Evolutionary conservation across 2,113 vertebrate species (phyloP), one percentile per base, ranked within the genome.

Genomic region (Alosa alosa): DNA sequence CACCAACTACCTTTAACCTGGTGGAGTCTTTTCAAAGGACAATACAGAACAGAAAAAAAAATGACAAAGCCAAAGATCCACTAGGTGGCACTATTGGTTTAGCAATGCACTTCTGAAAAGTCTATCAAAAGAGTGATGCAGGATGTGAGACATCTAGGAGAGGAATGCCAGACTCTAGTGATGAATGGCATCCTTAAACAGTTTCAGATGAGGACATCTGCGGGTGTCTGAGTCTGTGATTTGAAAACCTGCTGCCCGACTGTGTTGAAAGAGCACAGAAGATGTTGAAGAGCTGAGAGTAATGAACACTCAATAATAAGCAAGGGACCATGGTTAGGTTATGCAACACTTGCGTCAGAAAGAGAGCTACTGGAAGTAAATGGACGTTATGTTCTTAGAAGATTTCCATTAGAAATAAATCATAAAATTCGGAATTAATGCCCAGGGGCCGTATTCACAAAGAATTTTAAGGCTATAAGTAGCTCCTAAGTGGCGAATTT

Each of bases 21-120:
- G 47, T 52, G 50, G 0, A 52, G 50, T 52, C 17, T 52, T 52
- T 52, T 15, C 50, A 15, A 52, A 52, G 13, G 1, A 52, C 17
- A 52, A 15, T 52, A 15, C 3, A 49, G 15, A 52, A 52, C 4
- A 22, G 20, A 22, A 4, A 60, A 55, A 55, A 55, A 55, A 3
- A 3, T 60, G 3, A n/a, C 1, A 45, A n/a, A 64, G 3, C 11
- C 46, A 44, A 47, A 55, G 3, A 3, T 18, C 47, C 93, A 93
- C 85, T 57, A 92, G 94, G 89, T 91, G 91, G 93, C 92, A 94
- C 88, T 81, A 86, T 85, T 39, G 52, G 9, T 6, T 84, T 25
- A 55, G 75, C n/a, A 22, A 36, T 41, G n/a, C 72, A 78, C 13
- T n/a, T 64, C 60, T 25, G 60, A 36, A 31, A 39, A 78, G 36